Base-by-base conservation (phyloP, 2,797 vertebrate genomes). In the Botia kubotai region DNA sequence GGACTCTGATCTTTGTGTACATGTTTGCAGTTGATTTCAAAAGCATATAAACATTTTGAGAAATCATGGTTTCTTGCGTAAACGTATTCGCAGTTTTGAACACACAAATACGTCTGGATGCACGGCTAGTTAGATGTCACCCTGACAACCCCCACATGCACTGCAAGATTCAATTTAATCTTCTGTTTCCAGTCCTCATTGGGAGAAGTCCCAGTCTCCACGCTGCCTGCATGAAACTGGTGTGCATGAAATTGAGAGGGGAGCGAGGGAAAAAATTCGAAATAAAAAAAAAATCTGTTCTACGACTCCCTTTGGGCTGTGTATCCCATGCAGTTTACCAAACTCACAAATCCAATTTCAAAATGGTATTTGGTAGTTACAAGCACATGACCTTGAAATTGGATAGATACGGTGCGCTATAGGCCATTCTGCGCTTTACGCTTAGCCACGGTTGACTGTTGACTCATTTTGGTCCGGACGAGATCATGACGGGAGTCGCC, bases 301-400 rank as follows among this genome's bases (percentile, higher is more conserved):
- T 79, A 19, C 23, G 29, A 65, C 43, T 76, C 53, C 77, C 80
- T 82, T 73, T 77, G 10, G 80, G 77, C 77, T 69, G 80, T 77
- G 65, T 79, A 72, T 76, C 72, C 65, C 65, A n/a, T 76, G 72
- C 71, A 82, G 83, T 85, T 85, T 80, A 80, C 83, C 77, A 85
- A 80, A 80, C 73, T 82, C 77, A 76, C 72, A 73, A 82, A 82
- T 77, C 80, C 83, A 70, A 79, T 79, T 79, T 80, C 21, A 72
- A 77, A 82, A 79, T 77, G 68, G 66, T 77, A 75, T 85, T 85
- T 82, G 77, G 66, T 82, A 81, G 76, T 80, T 82, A 82, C 81
- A 80, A 79, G 80, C 80, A 80, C 77, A 82, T 80, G 83, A 76
- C 80, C 80, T 82, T 85, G 75, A 82, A 85, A 85, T 85, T 82